phyloP scores from a whole-genome alignment of 30 jellyfish, hydroid and myxozoan species.

The Euphysa ruthae region DNA sequence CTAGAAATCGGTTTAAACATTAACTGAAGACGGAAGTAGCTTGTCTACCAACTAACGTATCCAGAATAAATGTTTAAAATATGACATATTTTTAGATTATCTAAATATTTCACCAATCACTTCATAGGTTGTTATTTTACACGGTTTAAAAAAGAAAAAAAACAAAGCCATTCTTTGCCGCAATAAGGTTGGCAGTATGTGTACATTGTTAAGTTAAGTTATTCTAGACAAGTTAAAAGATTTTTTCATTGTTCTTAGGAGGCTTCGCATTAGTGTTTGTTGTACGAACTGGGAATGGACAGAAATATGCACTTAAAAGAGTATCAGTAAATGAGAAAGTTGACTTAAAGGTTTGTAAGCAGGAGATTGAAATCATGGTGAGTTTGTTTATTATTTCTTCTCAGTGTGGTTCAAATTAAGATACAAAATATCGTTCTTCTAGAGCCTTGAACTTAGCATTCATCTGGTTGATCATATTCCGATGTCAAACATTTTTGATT shows the following conservation, averaged over 20 bases:
- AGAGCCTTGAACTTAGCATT: no score
- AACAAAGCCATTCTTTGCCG: neutral
- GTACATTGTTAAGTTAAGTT: no score
- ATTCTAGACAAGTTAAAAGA: neutral
- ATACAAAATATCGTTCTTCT: neutral
- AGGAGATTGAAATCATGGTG: constrained; percentile 71
- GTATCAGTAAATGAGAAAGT: constrained; percentile 72
- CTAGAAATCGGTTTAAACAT: no score
- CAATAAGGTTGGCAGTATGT: neutral
- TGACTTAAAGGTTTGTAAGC: constrained; percentile 71
- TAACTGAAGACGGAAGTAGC: no score
- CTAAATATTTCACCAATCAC: no score
- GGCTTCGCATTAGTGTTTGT: constrained; percentile 88
- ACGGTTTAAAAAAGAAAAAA: neutral
- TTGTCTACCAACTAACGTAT: no score
- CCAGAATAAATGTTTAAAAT: no score
- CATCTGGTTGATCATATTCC: no score
- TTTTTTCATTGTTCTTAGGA: constrained; percentile 36
- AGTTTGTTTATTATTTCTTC: neutral
- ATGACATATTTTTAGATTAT: no score
- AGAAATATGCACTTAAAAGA: constrained; percentile 78
- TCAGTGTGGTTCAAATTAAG: neutral
- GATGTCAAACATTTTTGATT: no score
- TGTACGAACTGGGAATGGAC: constrained; percentile 64
- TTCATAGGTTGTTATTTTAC: no score